phyloP scores from a whole-genome alignment of 2,113 vertebrate species.

The Quiscalus mexicanus region DNA sequence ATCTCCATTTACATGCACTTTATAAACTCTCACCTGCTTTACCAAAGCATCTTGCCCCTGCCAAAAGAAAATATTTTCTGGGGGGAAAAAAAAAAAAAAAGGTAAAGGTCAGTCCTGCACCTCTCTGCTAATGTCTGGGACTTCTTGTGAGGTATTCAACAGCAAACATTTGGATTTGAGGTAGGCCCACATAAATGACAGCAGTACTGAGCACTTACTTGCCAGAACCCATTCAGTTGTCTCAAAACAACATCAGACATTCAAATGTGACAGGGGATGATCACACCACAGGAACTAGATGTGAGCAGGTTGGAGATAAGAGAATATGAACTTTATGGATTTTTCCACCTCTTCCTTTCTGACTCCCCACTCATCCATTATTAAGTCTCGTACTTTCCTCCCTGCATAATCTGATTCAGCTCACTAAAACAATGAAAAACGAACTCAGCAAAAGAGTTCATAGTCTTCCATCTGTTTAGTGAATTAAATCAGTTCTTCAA shows the following conservation, averaged over 20 bases:
- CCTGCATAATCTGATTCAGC: neutral
- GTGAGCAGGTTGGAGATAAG: neutral
- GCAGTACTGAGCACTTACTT: neutral
- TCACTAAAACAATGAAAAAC: neutral
- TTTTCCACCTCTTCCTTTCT: neutral
- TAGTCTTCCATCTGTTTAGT: neutral
- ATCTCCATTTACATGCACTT: slow-evolving; percentile 11
- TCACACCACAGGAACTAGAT: neutral
- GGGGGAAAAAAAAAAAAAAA: neutral
- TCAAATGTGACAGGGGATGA: neutral
- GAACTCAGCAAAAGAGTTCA: neutral
- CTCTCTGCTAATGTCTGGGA: neutral
- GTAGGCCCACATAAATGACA: neutral
- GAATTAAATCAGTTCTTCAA: neutral
- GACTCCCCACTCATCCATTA: neutral
- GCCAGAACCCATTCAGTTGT: neutral
- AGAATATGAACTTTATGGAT: neutral
- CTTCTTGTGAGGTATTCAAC: slow-evolving; percentile 1
- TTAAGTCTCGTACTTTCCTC: neutral
- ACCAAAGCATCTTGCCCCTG: neutral
- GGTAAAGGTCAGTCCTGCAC: neutral
- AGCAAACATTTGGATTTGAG: neutral
- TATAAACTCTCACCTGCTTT: slow-evolving; percentile 16
- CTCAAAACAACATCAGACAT: neutral
- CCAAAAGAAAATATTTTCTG: neutral